Evolutionary conservation across 2,113 vertebrate genomes (phyloP), one percentile per base, ranked within the genome.

Genomic region (Pteruthius melanotis): DNA sequence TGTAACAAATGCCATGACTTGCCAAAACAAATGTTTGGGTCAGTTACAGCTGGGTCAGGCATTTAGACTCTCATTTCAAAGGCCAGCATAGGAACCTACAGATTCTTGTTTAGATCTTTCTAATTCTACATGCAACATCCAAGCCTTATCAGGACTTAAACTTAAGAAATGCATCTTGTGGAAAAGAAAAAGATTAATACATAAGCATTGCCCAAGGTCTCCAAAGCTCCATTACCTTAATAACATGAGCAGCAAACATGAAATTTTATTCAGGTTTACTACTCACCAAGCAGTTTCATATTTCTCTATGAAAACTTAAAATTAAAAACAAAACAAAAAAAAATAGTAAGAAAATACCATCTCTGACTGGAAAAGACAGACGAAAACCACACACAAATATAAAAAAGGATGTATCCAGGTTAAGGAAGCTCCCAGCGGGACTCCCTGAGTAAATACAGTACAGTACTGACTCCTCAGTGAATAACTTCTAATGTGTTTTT

Each of bases 401-500:
- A 57, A 47, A 66, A 66, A 68, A 82, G 5, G 6, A 44, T 57
- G 14, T n/a, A 39, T 19, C 13, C 33, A 59, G 16, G 9, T 37
- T 44, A 85, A 68, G 12, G 9, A 66, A 61, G 20, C 5, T 54
- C 18, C 26, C 15, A 50, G 11, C 1, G 1, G 15, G 44, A 61
- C 28, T 40, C 22, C 5, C 9, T 57, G 42, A 68, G 20, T 52
- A 81, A 85, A 37, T 31, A 57, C 7, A 59, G 26, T 44, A 19
- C 10, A 18, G 19, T n/a, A 53, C 24, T 49, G 28, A 64, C 6
- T 21, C 6, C 39, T 75, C 31, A 50, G 13, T 30, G 89, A 37
- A 49, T n/a, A 89, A 47, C 9, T 68, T 91, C 11, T 66, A 5
- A 39, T 49, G 13, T n/a, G 4, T 0, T 2, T 14, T 39, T 0